Evolutionary conservation across 2,113 vertebrate species (phyloP), one percentile per base, ranked within the genome.

Genomic region (Recurvirostra avosetta): DNA sequence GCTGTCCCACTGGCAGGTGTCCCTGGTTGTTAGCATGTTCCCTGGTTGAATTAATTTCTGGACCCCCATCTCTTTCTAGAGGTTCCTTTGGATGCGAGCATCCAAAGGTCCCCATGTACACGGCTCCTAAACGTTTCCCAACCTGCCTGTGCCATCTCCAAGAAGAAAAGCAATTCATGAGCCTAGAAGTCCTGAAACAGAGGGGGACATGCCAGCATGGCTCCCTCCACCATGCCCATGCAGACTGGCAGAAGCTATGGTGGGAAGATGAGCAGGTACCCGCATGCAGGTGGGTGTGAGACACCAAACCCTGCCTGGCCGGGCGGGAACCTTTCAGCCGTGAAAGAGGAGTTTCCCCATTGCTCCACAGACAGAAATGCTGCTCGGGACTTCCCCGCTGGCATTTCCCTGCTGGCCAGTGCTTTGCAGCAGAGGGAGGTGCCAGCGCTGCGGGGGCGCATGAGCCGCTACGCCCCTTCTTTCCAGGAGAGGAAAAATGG

Each of bases 271-370:
- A 92, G 88, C 81, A 68, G 53, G 58, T 43, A 68, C 71, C 68
- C 1, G 18, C 22, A 13, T 4, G 4, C 0, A 6, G 47, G 91
- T 76, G 70, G 85, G 80, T 1, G 68, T 9, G 50, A 74, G 74
- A 83, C 81, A 88, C 88, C 50, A 61, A 93, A 40, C 75, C 79
- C 82, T 66, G 58, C 55, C 66, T 78, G 93, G 7, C 84, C 71
- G 53, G n/a, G 40, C n/a, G 43, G 58, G 29, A 52, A 74, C 3
- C 50, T 43, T 71, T 41, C 74, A 87, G 88, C 88, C 65, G 36
- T 34, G 21, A 66, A 59, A 63, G 41, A 83, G 90, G 92, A 86
- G 41, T 73, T 85, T 88, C 86, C 88, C 72, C 90, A 58, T 21
- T 10, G 10, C 71, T 82, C 41, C 74, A 58, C 84, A 71, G 76